phyloP scores from a whole-genome alignment of 2,113 vertebrate species.

The Calidris pygmaea region DNA sequence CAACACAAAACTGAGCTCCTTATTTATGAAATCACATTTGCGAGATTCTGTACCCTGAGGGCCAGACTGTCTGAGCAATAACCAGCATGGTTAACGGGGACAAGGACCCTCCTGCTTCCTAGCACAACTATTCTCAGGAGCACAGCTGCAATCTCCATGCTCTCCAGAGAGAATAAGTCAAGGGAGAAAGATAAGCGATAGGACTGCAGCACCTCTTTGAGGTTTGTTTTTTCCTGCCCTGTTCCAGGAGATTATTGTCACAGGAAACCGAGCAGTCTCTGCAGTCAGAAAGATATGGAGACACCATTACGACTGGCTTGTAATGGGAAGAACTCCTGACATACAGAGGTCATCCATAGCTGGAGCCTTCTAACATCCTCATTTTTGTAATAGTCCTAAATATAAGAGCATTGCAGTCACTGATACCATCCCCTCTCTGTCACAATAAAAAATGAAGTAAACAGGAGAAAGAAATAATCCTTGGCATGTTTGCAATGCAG shows the following conservation, averaged over 20 bases:
- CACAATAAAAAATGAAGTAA: not conserved
- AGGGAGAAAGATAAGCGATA: not conserved
- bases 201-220: not conserved
- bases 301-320: not conserved
- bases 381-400: not conserved
- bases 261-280: not conserved
- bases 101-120: not conserved
- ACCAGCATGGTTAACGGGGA: not conserved
- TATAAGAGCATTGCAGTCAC: not conserved
- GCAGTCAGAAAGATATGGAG: not conserved
- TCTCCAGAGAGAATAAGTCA: not conserved
- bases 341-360: not conserved
- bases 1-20: not conserved
- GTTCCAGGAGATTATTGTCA: conserved; percentile 18
- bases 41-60: not conserved
- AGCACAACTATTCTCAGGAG: not conserved
- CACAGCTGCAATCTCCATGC: not conserved
- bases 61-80: not conserved
- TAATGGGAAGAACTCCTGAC: not conserved
- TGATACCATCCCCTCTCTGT: not conserved
- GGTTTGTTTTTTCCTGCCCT: conserved; percentile 8
- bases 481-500: not conserved
- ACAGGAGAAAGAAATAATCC: not conserved
- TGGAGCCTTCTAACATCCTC: not conserved
- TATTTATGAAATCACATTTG: not conserved